Percentiles rank a stretch among this genome's conserved stretches.
These are phyloP conservation scores for Callionymus lyra DNA, from an alignment of 2,113 vertebrate species.

Conservation along the genomic window DNA sequence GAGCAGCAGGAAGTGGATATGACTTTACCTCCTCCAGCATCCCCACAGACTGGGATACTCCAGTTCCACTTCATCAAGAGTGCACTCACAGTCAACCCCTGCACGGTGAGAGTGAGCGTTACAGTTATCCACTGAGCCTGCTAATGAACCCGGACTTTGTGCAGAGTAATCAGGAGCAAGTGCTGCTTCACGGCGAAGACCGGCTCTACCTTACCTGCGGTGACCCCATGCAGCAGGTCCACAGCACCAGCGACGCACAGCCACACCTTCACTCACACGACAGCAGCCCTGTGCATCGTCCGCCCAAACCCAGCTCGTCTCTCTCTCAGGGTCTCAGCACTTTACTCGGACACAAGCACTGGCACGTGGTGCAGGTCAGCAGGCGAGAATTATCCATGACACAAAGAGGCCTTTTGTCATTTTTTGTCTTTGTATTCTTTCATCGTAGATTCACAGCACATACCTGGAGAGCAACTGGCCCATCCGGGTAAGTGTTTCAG, in stretches of 20 bases:
- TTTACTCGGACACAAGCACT: constrained; percentile 98
- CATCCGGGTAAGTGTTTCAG: constrained; percentile 71
- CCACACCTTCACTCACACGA: constrained; percentile 46
- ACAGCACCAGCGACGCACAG: constrained; percentile 63
- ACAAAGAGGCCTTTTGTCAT: background rate
- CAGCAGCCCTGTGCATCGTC: constrained; percentile 64
- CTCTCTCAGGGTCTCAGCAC: constrained; percentile 96
- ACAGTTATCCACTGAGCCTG: too few species aligned
- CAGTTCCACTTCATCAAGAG: constrained; percentile 98
- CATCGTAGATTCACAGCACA: constrained; percentile 85
- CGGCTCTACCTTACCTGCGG: constrained; percentile 94
- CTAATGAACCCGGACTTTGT: background rate
- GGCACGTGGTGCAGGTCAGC: constrained; percentile 94
- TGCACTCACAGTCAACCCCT: constrained; percentile 91
- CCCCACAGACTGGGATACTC: constrained; percentile 75
- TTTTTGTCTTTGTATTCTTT: constrained; percentile 3
- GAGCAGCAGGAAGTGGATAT: constrained; percentile 37
- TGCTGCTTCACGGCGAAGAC: constrained; percentile 93
- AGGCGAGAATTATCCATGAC: background rate
- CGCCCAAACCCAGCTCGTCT: constrained; percentile 63
- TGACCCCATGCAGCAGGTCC: constrained; percentile 80
- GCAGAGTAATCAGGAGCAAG: constrained; percentile 97
- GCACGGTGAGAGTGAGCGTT: constrained; percentile 76
- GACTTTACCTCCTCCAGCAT: constrained; percentile 32
- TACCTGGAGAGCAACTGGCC: constrained; percentile 99